phyloP scores from a whole-genome alignment of 2,797 vertebrate species.

The Melanitta fusca region DNA sequence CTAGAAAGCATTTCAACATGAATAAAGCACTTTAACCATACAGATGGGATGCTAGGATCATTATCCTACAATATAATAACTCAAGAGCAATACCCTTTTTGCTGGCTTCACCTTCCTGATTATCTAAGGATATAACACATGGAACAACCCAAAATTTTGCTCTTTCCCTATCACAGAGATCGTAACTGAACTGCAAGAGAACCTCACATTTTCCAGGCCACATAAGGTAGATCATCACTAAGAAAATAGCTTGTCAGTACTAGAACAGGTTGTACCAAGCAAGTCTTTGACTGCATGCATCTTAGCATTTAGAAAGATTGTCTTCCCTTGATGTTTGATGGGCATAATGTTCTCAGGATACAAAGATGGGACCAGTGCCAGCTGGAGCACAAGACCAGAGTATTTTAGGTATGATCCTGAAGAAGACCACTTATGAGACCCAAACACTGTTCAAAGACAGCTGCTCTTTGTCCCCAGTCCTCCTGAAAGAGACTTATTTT shows the following conservation, averaged over 20 bases:
- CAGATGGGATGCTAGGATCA: neutral
- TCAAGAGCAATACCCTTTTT: neutral
- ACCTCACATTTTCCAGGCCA: neutral
- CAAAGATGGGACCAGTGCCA: neutral
- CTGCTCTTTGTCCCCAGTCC: neutral
- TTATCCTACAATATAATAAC: neutral
- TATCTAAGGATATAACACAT: neutral
- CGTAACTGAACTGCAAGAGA: neutral
- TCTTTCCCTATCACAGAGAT: neutral
- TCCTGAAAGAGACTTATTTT: neutral
- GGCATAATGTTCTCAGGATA: neutral
- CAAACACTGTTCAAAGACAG: neutral
- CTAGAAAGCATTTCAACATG: neutral
- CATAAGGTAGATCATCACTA: neutral
- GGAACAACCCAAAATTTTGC: neutral
- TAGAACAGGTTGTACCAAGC: neutral
- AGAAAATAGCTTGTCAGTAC: neutral
- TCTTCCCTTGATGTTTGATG: neutral
- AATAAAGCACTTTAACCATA: neutral
- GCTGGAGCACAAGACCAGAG: neutral
- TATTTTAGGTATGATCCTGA: neutral
- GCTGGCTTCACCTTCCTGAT: neutral
- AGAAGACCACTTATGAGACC: neutral
- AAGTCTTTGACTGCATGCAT: neutral
- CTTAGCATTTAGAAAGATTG: neutral